phyloP scores from a whole-genome alignment of 2,113 vertebrate genomes.

The Cygnus buccinator region DNA sequence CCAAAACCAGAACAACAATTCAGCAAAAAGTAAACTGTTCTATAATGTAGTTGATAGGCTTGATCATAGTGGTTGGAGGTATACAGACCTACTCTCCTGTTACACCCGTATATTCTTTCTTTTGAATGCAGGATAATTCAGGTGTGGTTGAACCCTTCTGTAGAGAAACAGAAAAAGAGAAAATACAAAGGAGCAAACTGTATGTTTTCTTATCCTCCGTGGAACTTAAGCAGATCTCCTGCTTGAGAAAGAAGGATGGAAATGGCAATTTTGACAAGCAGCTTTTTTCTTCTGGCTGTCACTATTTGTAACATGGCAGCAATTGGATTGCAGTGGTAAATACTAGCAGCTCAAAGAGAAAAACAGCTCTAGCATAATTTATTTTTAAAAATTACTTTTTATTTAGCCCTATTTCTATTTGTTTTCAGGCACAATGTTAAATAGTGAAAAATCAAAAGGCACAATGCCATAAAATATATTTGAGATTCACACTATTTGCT shows the following conservation, averaged over 20 bases:
- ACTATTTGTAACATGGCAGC: background rate
- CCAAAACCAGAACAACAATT: constrained; percentile 59
- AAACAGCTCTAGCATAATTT: background rate
- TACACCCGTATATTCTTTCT: background rate
- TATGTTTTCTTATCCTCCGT: background rate
- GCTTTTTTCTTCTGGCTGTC: background rate
- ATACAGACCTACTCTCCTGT: background rate
- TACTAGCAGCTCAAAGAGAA: background rate
- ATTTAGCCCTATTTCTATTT: background rate
- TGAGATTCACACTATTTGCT: background rate
- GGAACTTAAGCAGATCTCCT: background rate
- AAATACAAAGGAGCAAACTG: constrained; percentile 1
- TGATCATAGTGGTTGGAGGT: constrained; percentile 8
- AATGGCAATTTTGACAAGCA: background rate
- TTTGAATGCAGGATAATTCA: background rate
- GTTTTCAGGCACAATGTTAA: background rate
- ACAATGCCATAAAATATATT: background rate
- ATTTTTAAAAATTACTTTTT: background rate
- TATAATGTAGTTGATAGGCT: constrained; percentile 35
- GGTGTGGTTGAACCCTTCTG: background rate
- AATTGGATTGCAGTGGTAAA: background rate
- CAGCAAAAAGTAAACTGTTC: constrained; percentile 41
- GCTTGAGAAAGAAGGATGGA: background rate
- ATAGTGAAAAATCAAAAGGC: background rate
- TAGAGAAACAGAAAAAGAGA: background rate